A percentile compares a stretch with the other conserved stretches of the same genome.
Conservation (phyloP, 2,113 vertebrate species). For the Carassius gibelio region DNA sequence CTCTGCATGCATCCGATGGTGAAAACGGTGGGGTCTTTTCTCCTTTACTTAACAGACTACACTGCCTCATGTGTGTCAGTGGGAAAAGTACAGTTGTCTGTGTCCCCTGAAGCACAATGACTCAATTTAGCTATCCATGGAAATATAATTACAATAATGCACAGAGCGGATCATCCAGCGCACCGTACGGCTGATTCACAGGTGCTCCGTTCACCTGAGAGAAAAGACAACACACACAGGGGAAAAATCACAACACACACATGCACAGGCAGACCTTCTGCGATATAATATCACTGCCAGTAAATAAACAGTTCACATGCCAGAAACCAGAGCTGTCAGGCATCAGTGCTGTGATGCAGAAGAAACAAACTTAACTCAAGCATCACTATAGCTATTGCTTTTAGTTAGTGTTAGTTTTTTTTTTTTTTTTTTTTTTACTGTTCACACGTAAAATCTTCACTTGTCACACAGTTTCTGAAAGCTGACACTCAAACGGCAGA, state of each 20-base stretch:
- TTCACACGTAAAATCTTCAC: no score
- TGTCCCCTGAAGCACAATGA: constrained; percentile 70
- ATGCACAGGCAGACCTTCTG: neutral
- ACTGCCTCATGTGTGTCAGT: constrained; percentile 69
- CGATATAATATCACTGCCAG: neutral
- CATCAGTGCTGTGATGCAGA: neutral
- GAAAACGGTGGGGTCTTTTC: constrained; percentile 53
- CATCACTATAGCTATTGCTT: neutral
- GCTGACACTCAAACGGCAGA: no score
- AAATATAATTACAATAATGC: constrained; percentile 80
- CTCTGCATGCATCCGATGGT: neutral
- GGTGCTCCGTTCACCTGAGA: constrained; percentile 31
- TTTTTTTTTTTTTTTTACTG: no score
- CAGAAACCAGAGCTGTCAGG: neutral
- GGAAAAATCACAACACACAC: neutral
- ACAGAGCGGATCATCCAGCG: constrained; percentile 68
- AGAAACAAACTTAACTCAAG: neutral
- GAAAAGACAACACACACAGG: neutral
- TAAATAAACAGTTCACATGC: neutral
- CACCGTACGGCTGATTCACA: constrained; percentile 31
- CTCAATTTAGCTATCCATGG: constrained; percentile 78
- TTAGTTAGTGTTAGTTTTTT: neutral
- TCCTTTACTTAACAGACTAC: constrained; percentile 73
- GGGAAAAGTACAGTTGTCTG: constrained; percentile 70
- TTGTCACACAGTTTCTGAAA: no score